phyloP scores from a whole-genome alignment of 2,797 vertebrate species.

The Natrix natrix region DNA sequence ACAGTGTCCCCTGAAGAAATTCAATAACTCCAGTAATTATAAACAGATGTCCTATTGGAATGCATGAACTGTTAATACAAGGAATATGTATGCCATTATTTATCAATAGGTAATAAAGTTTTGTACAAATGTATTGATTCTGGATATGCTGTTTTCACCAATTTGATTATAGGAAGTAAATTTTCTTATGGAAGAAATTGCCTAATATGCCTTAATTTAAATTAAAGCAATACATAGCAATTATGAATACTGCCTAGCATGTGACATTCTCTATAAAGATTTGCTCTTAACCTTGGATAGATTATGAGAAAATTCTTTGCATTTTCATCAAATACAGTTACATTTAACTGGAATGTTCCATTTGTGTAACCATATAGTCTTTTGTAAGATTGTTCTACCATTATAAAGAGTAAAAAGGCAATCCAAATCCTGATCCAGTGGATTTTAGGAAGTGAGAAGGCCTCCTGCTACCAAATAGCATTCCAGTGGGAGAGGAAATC shows the following conservation, averaged over 20 bases:
- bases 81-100: constrained; percentile 5
- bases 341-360: not conserved
- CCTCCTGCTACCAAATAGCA: not conserved
- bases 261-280: not conserved
- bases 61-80: constrained; percentile 42
- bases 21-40: constrained; percentile 51
- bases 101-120: not conserved
- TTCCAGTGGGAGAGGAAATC: not conserved
- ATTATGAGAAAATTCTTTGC: not conserved
- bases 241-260: not conserved
- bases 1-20: constrained; percentile 57
- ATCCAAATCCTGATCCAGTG: not conserved
- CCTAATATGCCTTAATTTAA: constrained; percentile 11
- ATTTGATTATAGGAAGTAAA: not conserved
- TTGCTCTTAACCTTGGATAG: constrained; percentile 6
- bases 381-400: not conserved
- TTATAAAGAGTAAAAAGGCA: not conserved
- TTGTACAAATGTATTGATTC: not conserved
- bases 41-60: constrained; percentile 47
- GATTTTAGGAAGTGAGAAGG: not conserved
- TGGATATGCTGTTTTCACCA: constrained; percentile 37
- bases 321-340: not conserved
- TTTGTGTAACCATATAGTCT: not conserved
- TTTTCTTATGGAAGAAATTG: not conserved
- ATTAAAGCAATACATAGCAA: not conserved